Percentiles rank a stretch among this genome's conserved stretches.
Conservation (phyloP, 2,888 invertebrate genomes). For the Drosophila sordidapex region DNA sequence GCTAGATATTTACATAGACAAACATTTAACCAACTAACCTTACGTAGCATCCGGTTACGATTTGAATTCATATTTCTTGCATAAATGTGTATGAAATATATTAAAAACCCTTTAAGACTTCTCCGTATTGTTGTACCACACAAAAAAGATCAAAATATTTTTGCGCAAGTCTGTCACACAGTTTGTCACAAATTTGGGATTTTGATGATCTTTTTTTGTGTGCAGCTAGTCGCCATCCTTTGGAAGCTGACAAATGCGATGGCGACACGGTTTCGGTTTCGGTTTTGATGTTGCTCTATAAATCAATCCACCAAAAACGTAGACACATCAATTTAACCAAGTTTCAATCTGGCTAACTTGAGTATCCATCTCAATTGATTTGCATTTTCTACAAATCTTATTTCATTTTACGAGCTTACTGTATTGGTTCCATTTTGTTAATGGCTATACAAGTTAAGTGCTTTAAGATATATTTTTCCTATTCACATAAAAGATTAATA, state of each 20-base stretch:
- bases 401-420: constrained; percentile 1
- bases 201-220: constrained; percentile 21
- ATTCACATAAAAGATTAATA: neutral
- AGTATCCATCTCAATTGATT: constrained; percentile 34
- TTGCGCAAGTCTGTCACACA: constrained; percentile 37
- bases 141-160: constrained; percentile 35
- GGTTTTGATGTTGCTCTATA: constrained; percentile 38
- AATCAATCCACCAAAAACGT: constrained; percentile 45
- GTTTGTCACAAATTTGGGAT: constrained; percentile 44
- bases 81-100: constrained; percentile 14
- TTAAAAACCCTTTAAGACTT: constrained; percentile 7
- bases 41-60: constrained; percentile 21
- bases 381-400: constrained; percentile 28
- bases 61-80: constrained; percentile 4
- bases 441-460: constrained; percentile 1
- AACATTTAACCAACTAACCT: constrained; percentile 32
- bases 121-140: neutral
- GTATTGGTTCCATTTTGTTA: constrained; percentile 5
- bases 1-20: constrained; percentile 66
- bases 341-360: constrained; percentile 10
- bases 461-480: constrained; percentile 3
- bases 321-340: constrained; percentile 49
- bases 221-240: constrained; percentile 20
- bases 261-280: constrained; percentile 20
- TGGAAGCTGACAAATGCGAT: constrained; percentile 34